Conservation (phyloP, 2,113 vertebrate species). For the Xenopus borealis region DNA sequence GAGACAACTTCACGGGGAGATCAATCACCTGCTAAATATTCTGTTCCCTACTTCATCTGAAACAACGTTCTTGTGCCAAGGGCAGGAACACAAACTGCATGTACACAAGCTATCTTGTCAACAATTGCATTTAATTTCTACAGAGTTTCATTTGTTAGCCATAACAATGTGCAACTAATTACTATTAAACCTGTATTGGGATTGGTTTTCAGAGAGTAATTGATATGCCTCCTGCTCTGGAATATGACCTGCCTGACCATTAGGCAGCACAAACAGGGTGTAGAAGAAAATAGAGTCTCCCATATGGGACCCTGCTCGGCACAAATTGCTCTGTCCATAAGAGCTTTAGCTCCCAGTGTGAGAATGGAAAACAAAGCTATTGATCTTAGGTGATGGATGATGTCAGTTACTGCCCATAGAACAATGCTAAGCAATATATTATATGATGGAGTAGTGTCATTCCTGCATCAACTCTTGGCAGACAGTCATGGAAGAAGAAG, state of each 20-base stretch:
- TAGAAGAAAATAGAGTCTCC: slow-evolving; percentile 28
- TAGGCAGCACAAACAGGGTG: slow-evolving; percentile 20
- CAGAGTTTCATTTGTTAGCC: neutral
- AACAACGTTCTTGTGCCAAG: neutral
- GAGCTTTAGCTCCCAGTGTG: slow-evolving; percentile 37
- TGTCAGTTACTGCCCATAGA: slow-evolving; percentile 47
- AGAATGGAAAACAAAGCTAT: slow-evolving; percentile 44
- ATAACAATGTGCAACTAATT: neutral
- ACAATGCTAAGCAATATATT: slow-evolving; percentile 47
- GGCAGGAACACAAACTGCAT: neutral
- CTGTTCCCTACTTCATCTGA: neutral
- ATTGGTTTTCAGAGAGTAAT: neutral
- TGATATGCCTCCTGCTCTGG: slow-evolving; percentile 10
- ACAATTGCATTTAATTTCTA: neutral
- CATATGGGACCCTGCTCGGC: slow-evolving; percentile 26
- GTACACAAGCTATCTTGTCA: neutral
- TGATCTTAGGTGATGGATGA: slow-evolving; percentile 43
- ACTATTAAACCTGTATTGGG: neutral
- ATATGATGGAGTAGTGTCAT: slow-evolving; percentile 47
- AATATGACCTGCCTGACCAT: slow-evolving; percentile 31
- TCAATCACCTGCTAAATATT: neutral
- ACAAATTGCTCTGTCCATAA: slow-evolving; percentile 42
- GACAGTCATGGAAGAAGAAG: slow-evolving; percentile 43
- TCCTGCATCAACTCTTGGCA: slow-evolving; percentile 43
- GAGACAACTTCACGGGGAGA: too few species aligned